Percentiles rank a stretch among this genome's conserved stretches.
phyloP scores from a whole-genome alignment of 2,797 vertebrate species.

The Phalloptychus januarius region DNA sequence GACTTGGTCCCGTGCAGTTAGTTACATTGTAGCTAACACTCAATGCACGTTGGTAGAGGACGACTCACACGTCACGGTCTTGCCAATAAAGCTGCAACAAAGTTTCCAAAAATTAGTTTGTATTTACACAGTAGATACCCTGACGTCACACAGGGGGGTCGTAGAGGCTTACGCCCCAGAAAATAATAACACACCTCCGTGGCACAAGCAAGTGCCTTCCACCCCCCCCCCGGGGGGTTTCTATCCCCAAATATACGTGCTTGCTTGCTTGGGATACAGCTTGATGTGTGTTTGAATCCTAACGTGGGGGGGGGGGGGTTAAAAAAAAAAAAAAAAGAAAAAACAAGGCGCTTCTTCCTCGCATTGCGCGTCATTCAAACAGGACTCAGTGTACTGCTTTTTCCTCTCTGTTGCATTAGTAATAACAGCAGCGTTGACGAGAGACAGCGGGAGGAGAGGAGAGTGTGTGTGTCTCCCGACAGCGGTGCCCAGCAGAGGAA shows the following conservation, averaged over 20 bases:
- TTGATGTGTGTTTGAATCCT: conserved; percentile 83
- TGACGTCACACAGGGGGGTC: conserved; percentile 85
- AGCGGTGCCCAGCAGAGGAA: conserved; percentile 82
- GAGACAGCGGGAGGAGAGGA: conserved; percentile 78
- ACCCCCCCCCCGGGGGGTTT: conserved; percentile 59
- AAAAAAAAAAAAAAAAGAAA: conserved; percentile 73
- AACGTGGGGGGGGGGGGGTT: conserved; percentile 54
- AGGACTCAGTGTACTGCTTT: conserved; percentile 79
- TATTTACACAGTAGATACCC: conserved; percentile 92
- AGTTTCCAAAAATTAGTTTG: conserved; percentile 60
- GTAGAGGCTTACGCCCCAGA: conserved; percentile 75
- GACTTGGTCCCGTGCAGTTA: conserved; percentile 12
- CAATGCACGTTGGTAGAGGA: background rate
- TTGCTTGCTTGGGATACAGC: conserved; percentile 71
- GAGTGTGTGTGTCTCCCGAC: conserved; percentile 71
- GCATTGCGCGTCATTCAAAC: conserved; percentile 84
- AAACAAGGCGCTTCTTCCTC: conserved; percentile 81
- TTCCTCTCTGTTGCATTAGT: conserved; percentile 81
- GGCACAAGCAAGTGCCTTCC: conserved; percentile 75
- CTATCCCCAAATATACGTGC: conserved; percentile 83
- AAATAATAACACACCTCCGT: conserved; percentile 78
- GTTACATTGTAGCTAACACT: too few relatives aligned
- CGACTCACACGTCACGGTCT: background rate
- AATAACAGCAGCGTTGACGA: conserved; percentile 83
- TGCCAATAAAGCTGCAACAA: conserved; percentile 1